Base-by-base conservation (phyloP, 2,888 invertebrate genomes). In the Dorcus parallelipipedus region DNA sequence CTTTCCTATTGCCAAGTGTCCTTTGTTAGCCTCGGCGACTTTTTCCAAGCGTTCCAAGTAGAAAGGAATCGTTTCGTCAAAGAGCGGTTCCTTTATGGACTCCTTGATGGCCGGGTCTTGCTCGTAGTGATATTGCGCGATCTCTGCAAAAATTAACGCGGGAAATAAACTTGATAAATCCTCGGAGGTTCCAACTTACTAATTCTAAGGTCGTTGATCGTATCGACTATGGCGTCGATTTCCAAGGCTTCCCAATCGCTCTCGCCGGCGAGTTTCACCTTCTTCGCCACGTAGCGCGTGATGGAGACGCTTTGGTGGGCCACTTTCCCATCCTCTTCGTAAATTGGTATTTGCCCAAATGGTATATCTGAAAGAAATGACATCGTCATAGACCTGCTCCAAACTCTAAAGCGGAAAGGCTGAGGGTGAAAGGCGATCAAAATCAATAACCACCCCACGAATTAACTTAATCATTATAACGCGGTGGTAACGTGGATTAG, bases 151-250 rank as follows among this genome's bases (percentile, higher is more conserved):
- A 33, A 33, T 6, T 5, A 33, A 33, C 7, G 26, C 26, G 3
- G 26, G 26, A 7, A 7, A 6, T 5, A 33, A 33, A 33, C 1
- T 33, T 6, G 26, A 33, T 1, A 4, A 7, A 20, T 2, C 20
- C 20, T 3, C 2, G 26, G 6, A 6, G 26, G 26, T 33, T 33
- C 6, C 6, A 33, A 33, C 26, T 33, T 5, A 33, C 26, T 33
- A 7, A 38, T 51, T 38, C 86, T 81, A 48, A 88, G 75, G 67
- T 88, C 88, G 56, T 81, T 82, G 38, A 86, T 66, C 38, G 84
- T 85, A 61, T 87, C 87, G 0, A 85, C 81, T 45, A 80, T 79
- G 60, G 84, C 79, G 72, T 88, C 88, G 62, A 88, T 86, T 71
- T 84, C 81, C 54, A 86, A 75, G 65, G 81, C 79, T 68, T 88